Conservation (phyloP, 2,888 invertebrate genomes). For the Miltochrista miniata region DNA sequence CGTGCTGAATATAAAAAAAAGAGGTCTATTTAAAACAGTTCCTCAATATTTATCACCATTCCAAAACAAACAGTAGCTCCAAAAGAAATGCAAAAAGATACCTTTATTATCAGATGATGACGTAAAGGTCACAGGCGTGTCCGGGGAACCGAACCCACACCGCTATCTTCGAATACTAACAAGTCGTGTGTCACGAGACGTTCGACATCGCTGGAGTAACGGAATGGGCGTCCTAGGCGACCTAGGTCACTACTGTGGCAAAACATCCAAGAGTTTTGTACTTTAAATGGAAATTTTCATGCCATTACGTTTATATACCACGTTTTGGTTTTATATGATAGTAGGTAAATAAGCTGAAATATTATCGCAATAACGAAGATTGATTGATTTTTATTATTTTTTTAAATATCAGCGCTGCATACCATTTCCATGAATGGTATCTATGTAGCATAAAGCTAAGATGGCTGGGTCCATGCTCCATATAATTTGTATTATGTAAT, state of each 20-base stretch:
- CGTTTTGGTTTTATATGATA: neutral
- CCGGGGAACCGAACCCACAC: conserved; percentile 38
- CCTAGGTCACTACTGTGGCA: neutral
- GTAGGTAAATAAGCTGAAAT: no score
- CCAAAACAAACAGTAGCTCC: conserved; percentile 4
- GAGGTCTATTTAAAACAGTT: no score
- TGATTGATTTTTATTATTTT: no score
- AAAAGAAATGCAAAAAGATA: conserved; percentile 17
- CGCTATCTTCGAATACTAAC: conserved; percentile 42
- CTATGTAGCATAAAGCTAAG: no score
- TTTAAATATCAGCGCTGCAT: no score
- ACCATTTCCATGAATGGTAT: no score
- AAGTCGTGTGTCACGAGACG: conserved; percentile 41
- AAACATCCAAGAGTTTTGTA: conserved; percentile 1
- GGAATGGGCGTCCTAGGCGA: conserved; percentile 17
- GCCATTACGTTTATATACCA: neutral
- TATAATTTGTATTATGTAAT: no score
- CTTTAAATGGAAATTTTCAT: neutral
- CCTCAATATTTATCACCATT: neutral
- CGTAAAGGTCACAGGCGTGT: conserved; percentile 43
- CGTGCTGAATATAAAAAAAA: no score
- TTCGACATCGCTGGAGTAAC: conserved; percentile 35
- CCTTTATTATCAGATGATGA: conserved; percentile 40
- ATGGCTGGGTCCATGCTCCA: no score
- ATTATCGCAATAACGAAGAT: no score